phyloP scores from a whole-genome alignment of 2,797 vertebrate genomes.

The Tadarida brasiliensis region DNA sequence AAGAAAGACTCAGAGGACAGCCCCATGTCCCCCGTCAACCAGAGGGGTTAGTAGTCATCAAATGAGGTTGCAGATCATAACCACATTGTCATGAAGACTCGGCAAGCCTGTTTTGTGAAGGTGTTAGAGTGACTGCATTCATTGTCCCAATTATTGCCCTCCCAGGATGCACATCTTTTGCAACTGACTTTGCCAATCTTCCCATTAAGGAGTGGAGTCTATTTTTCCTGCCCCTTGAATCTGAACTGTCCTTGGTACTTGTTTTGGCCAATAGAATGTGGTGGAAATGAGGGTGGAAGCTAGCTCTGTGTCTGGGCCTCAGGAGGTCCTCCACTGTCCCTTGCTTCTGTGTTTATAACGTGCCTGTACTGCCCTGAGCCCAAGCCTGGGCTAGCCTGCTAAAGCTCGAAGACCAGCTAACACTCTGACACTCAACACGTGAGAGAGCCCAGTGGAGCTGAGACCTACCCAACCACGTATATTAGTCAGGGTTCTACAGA shows the following conservation, averaged over 20 bases:
- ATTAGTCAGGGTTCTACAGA: background rate
- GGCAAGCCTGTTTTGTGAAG: background rate
- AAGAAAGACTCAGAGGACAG: background rate
- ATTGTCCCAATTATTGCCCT: background rate
- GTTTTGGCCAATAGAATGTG: background rate
- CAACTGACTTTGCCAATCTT: background rate
- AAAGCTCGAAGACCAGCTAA: background rate
- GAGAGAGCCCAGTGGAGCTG: background rate
- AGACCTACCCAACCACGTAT: background rate
- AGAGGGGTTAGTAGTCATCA: background rate
- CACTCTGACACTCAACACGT: rapidly evolving
- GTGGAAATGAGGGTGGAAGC: no score
- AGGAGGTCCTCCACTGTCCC: background rate
- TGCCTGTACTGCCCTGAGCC: background rate
- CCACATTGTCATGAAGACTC: background rate
- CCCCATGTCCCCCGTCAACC: rapidly evolving
- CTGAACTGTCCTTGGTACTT: background rate
- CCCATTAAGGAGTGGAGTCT: background rate
- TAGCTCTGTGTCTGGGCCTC: background rate
- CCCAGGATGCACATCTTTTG: background rate
- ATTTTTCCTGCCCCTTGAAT: background rate
- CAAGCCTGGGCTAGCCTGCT: background rate
- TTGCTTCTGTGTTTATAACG: background rate
- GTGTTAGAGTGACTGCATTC: background rate
- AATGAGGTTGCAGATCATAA: background rate